These are phyloP conservation scores for Sebastiscus tertius DNA, from an alignment of 2,797 vertebrate species.

Conservation along the genomic window DNA sequence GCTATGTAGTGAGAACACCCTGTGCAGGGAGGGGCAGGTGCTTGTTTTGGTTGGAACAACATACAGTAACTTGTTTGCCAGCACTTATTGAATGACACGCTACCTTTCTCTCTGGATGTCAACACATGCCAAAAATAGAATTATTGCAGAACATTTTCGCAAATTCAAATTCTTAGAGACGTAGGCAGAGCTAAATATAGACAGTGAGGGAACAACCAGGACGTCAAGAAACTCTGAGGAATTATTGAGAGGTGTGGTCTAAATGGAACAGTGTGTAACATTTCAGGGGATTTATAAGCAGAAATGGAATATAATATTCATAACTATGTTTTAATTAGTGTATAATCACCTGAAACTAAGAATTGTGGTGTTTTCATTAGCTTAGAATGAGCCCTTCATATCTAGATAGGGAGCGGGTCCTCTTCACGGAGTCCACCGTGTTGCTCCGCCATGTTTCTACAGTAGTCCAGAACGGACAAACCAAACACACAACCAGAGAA, in stretches of 20 bases:
- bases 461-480: too few species aligned
- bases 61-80: not conserved
- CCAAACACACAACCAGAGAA: too few species aligned
- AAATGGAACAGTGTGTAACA: too few species aligned
- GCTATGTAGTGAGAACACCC: not conserved
- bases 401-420: too few species aligned
- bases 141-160: not conserved
- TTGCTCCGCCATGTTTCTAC: fast-evolving
- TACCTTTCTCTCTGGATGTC: not conserved
- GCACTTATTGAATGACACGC: not conserved
- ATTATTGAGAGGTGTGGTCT: not conserved
- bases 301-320: too few species aligned
- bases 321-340: too few species aligned
- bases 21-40: not conserved
- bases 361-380: fast-evolving
- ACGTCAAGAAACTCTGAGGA: not conserved
- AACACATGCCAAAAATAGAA: not conserved
- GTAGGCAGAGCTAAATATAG: not conserved
- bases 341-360: too few species aligned
- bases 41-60: not conserved
- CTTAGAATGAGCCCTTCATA: too few species aligned
- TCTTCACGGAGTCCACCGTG: fast-evolving
- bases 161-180: not conserved
- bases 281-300: too few species aligned
- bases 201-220: not conserved